phyloP scores from a whole-genome alignment of 1,140 invertebrate genomes.

The Aethina tumida region DNA sequence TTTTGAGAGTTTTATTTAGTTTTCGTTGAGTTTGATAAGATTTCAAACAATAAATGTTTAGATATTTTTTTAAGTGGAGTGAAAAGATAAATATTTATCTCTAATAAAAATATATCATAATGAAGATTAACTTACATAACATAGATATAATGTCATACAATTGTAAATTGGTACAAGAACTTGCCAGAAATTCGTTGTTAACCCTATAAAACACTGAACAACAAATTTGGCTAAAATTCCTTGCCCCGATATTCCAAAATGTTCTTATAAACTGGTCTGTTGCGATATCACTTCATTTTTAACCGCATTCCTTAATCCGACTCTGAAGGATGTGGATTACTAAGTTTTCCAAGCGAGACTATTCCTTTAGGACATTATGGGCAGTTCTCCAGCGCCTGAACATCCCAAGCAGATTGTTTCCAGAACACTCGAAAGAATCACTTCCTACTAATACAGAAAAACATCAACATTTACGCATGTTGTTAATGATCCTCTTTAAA shows the following conservation, averaged over 20 bases:
- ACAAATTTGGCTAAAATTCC: background rate
- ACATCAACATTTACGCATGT: conserved; percentile 41
- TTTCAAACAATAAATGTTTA: too few species aligned
- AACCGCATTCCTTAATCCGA: conserved; percentile 18
- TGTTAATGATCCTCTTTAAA: too few species aligned
- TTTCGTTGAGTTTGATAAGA: too few species aligned
- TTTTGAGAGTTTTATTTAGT: too few species aligned
- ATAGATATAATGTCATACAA: background rate
- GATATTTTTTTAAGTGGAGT: too few species aligned
- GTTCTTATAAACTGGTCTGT: conserved; percentile 24
- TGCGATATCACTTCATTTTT: conserved; percentile 29
- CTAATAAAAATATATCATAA: too few species aligned
- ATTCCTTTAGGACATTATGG: conserved; percentile 69
- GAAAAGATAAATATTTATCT: too few species aligned
- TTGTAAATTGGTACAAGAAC: too few species aligned
- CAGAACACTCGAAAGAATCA: conserved; percentile 44
- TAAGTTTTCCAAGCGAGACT: conserved; percentile 79
- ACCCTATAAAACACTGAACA: background rate
- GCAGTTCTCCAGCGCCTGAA: conserved; percentile 56
- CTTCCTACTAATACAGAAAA: conserved; percentile 28
- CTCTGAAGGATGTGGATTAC: conserved; percentile 44
- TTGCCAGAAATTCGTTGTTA: background rate
- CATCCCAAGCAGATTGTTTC: conserved; percentile 49
- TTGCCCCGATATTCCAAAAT: background rate
- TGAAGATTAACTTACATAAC: conserved; percentile 4